A percentile compares a stretch with the other conserved stretches of the same genome.
phyloP scores from a whole-genome alignment of 2,888 invertebrate species.

The Pristionchus entomophagus region DNA sequence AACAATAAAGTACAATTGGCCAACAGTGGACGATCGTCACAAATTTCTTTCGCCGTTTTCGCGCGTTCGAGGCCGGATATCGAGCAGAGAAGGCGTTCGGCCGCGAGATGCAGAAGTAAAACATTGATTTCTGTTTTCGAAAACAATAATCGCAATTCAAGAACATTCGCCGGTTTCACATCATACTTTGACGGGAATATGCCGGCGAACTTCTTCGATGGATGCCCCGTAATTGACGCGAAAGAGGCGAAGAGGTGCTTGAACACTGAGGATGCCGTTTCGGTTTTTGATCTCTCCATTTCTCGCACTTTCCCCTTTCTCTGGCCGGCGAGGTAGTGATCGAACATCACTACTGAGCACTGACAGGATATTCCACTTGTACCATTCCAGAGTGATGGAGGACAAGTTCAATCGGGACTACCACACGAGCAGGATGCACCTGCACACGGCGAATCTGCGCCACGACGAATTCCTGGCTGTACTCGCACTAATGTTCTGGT shows the following conservation, averaged over 20 bases:
- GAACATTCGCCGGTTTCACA: background rate
- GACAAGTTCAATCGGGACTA: conserved; percentile 7
- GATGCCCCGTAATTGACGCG: background rate
- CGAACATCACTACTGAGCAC: background rate
- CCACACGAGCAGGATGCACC: background rate
- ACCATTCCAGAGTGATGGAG: background rate
- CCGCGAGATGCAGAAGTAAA: background rate
- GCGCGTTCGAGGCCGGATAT: background rate
- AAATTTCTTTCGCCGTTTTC: background rate
- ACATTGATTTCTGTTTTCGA: background rate
- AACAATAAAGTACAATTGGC: too few relatives aligned
- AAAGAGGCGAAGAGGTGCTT: background rate
- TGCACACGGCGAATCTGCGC: background rate
- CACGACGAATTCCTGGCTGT: background rate
- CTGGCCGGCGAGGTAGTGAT: background rate
- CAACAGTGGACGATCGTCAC: conserved; percentile 19
- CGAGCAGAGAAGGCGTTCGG: background rate
- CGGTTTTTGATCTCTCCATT: background rate
- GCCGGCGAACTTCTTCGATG: background rate
- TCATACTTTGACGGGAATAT: background rate
- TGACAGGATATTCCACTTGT: background rate
- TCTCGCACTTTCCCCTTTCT: too few relatives aligned
- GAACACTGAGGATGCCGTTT: too few relatives aligned
- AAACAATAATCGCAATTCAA: background rate
- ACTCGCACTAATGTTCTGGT: background rate